These are phyloP conservation scores for Psilopsiagon aymara DNA, from an alignment of 2,113 vertebrate species.

Conservation along the genomic window DNA sequence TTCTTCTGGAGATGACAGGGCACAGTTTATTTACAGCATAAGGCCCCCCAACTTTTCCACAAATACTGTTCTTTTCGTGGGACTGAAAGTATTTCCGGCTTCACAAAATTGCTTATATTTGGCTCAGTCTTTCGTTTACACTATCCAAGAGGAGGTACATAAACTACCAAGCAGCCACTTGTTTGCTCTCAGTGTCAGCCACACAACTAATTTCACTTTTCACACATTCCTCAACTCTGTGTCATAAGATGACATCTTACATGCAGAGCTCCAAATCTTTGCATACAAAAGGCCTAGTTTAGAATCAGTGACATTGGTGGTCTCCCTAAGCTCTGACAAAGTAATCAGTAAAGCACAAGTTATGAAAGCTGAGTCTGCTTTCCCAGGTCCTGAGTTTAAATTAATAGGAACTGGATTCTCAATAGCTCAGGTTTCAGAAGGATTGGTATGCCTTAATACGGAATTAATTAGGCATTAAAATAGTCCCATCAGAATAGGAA, in stretches of 20 bases:
- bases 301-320: neutral
- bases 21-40: neutral
- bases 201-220: neutral
- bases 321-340: neutral
- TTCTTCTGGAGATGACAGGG: neutral
- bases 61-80: neutral
- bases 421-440: neutral
- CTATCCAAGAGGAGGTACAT: neutral
- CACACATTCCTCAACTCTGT: neutral
- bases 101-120: neutral
- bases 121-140: neutral
- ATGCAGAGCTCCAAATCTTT: neutral
- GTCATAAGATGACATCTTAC: accelerated
- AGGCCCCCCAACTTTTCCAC: neutral
- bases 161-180: neutral
- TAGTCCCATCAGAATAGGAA: constrained; percentile 2
- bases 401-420: neutral
- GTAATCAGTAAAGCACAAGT: neutral
- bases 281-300: accelerated
- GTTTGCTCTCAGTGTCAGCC: neutral
- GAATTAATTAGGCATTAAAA: constrained; percentile 7
- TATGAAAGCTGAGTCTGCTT: neutral
- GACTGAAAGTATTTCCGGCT: neutral
- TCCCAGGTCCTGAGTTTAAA: neutral
- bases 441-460: neutral